Evolutionary conservation across 1,140 invertebrate species (phyloP), one percentile per base, ranked within the genome.

Genomic region (Leptoteleia sp.): DNA sequence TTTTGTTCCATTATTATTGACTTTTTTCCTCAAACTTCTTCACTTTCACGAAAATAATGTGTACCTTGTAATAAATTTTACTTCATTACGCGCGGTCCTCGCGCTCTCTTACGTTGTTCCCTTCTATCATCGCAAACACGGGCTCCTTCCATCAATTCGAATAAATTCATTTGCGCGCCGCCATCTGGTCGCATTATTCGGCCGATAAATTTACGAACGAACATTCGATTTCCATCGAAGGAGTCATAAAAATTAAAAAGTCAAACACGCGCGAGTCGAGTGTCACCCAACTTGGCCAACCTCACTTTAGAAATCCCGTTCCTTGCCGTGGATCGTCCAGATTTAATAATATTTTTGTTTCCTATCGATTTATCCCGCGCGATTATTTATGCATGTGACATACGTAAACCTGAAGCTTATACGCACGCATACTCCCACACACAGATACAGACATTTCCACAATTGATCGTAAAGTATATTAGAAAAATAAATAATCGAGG

Each of bases 1-100:
- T 59, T 77, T 67, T 65, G 59, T 77, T 61, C 33, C 31, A 16
- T 61, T 59, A 71, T 71, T 77, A 71, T 77, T 67, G 45, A 62
- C 50, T 59, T 76, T 70, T 52, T 68, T n/a, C n/a, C 38, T 31
- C 29, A 9, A 65, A 70, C 59, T 59, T 71, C 48, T 77, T 70
- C 43, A 64, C 59, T 76, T 70, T 50, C 11, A 16, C 37, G 65
- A 65, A 57, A 71, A 70, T 64, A 50, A 76, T 35, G 33, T 76
- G 40, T 68, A 62, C 42, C 33, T 3, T 42, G 38, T 25, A 68
- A 76, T 68, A 62, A 54, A 76, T 76, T 62, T 73, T 40, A 59
- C 35, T 73, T 73, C 68, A 72, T 54, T 72, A 62, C 54, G 9
- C 11, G 3, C 22, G 31, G 12, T 42, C 12, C 11, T 13, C 13